These are phyloP conservation scores for Beaufortia kweichowensis DNA, from an alignment of 2,113 vertebrate species.

Conservation along the genomic window DNA sequence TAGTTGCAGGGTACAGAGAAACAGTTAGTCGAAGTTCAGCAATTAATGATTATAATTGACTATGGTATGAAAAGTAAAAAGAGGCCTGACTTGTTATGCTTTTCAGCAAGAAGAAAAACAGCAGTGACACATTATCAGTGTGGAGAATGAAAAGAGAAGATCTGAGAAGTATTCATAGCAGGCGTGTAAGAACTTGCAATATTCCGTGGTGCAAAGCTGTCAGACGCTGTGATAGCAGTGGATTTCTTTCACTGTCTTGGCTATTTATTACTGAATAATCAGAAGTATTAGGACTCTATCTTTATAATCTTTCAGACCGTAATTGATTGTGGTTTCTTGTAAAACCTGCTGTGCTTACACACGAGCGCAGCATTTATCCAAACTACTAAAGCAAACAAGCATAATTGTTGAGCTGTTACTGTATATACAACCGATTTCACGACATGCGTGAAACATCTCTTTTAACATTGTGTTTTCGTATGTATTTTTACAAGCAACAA, in stretches of 20 bases:
- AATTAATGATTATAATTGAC: background rate
- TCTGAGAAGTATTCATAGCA: slow-evolving; percentile 49
- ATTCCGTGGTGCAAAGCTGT: slow-evolving; percentile 33
- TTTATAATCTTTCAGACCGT: slow-evolving; percentile 7
- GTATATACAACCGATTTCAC: slow-evolving; percentile 14
- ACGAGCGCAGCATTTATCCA: background rate
- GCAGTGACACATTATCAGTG: slow-evolving; percentile 35
- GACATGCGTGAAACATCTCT: background rate
- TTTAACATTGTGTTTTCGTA: background rate
- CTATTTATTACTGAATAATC: slow-evolving; percentile 29
- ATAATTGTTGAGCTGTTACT: background rate
- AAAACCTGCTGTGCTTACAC: slow-evolving; percentile 20
- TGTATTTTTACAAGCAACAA: background rate
- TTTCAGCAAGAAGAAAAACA: slow-evolving; percentile 16
- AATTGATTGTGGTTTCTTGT: slow-evolving; percentile 9
- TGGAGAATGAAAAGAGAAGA: slow-evolving; percentile 40
- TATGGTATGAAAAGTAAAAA: background rate
- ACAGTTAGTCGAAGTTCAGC: background rate
- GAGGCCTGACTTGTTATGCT: slow-evolving; percentile 6
- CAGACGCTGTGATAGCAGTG: slow-evolving; percentile 37
- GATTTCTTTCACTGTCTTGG: slow-evolving; percentile 36
- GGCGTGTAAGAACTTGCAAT: slow-evolving; percentile 50
- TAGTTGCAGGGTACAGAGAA: background rate
- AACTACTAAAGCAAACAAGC: slow-evolving; percentile 28
- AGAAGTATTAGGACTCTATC: slow-evolving; percentile 4